Percentiles rank a stretch among this genome's conserved stretches.
These are phyloP conservation scores for Alauda arvensis DNA, from an alignment of 2,797 vertebrate species.

Conservation along the genomic window DNA sequence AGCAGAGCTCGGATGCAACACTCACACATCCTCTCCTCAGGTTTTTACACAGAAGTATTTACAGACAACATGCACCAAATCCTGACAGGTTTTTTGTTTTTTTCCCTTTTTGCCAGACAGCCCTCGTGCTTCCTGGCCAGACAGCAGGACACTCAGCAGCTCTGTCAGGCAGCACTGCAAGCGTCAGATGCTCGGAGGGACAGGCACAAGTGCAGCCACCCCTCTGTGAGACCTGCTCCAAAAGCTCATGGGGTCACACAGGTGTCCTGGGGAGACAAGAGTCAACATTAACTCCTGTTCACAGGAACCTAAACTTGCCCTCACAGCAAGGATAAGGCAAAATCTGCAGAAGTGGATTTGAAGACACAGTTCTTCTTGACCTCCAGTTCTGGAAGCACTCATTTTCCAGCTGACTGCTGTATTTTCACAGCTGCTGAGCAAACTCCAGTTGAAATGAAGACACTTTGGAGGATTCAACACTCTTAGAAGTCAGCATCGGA, in stretches of 20 bases:
- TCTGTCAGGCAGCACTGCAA: background rate
- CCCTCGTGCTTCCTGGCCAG: background rate
- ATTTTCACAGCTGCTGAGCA: background rate
- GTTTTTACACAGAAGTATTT: background rate
- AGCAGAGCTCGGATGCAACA: rapidly evolving
- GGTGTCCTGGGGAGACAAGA: background rate
- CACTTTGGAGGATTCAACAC: background rate
- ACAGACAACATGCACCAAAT: background rate
- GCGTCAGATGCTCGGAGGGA: rapidly evolving
- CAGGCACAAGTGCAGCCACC: background rate
- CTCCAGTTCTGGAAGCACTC: background rate
- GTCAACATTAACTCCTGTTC: background rate
- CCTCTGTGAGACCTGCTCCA: background rate
- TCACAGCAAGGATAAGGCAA: background rate
- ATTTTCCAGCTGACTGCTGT: background rate
- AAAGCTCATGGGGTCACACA: background rate
- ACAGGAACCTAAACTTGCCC: background rate
- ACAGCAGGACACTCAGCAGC: background rate
- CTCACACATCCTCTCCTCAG: rapidly evolving
- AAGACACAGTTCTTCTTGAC: rapidly evolving
- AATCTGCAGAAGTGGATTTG: background rate
- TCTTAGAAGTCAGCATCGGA: background rate
- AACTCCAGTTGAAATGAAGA: background rate
- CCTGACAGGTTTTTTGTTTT: background rate
- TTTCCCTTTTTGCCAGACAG: background rate